Base-by-base conservation (phyloP, 2,888 invertebrate species). In the Brachynemurus nebulosus region DNA sequence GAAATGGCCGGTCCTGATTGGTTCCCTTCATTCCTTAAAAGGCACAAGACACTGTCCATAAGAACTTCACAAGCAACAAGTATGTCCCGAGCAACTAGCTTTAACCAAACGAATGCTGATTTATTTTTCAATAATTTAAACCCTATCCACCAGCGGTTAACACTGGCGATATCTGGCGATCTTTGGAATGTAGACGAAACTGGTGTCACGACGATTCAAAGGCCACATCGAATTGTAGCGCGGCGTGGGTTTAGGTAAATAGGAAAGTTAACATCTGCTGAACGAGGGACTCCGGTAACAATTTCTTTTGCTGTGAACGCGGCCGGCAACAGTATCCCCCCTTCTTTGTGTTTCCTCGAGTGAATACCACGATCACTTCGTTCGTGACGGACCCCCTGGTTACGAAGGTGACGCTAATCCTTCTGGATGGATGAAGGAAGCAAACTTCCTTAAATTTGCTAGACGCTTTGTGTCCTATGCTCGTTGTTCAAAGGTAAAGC, bases 1-100 rank as follows among this genome's bases (percentile, higher is more conserved):
- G 35, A 50, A 42, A 46, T 50, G 40, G 57, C 60, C 33, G 55
- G 58, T n/a, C 45, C 48, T 27, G 57, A 59, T 42, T 59, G 58
- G 59, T 53, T 57, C 37, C 35, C 46, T 11, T 40, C 27, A 6
- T 59, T 58, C 45, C 45, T 59, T 33, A 55, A 53, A 42, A 40
- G 59, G 14, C 48, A 58, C 35, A 45, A 48, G 11, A 35, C 36
- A 20, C 35, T 60, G 12, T 52, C 52, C 57, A 36, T 50, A n/a
- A n/a, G n/a, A n/a, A n/a, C 38, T 30, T 55, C 56, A 9, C 51
- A 57, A 50, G 51, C 54, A 5, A 59, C 56, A 1, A 58, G 55
- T 38, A 44, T 56, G 16, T 51, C 57, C 9, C 34, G 56, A 44
- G 52, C 50, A 2, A 52, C 53, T 5, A 49, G 48, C 37, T 59